phyloP scores from a whole-genome alignment of 2,797 vertebrate species.

The Lepilemur ruficaudatus region DNA sequence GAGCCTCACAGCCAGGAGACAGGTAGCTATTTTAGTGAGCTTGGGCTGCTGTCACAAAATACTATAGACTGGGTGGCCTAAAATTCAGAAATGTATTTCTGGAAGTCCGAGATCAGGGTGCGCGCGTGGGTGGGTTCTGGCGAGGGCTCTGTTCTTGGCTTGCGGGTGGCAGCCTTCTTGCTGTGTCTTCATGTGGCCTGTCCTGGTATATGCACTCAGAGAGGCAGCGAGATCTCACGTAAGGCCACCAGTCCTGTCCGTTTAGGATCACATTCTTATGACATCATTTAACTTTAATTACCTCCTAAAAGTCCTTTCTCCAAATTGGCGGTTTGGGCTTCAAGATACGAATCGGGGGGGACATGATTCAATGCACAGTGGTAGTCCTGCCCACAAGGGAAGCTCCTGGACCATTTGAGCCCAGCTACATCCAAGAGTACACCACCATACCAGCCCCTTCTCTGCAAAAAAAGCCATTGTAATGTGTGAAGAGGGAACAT shows the following conservation, averaged over 20 bases:
- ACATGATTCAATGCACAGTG: background rate
- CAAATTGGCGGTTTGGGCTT: background rate
- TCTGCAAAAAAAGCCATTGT: background rate
- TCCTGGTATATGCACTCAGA: background rate
- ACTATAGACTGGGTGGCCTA: background rate
- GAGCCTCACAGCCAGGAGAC: background rate
- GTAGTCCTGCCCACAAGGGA: background rate
- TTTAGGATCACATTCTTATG: background rate
- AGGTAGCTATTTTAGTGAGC: background rate
- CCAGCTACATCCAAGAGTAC: background rate
- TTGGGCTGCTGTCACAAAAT: background rate
- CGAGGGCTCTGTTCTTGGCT: background rate
- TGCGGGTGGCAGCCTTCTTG: accelerated
- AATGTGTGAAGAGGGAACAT: accelerated
- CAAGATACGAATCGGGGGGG: background rate
- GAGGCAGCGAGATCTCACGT: background rate
- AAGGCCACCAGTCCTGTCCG: background rate
- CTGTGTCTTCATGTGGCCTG: background rate
- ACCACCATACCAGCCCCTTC: accelerated
- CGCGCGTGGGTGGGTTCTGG: accelerated
- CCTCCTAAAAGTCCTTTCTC: background rate
- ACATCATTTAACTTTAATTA: background rate
- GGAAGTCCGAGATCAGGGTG: background rate
- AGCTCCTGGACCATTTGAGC: background rate
- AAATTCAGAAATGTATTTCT: background rate